Conservation (phyloP, 2,797 vertebrate genomes). For the Coccyzus lansbergi region DNA sequence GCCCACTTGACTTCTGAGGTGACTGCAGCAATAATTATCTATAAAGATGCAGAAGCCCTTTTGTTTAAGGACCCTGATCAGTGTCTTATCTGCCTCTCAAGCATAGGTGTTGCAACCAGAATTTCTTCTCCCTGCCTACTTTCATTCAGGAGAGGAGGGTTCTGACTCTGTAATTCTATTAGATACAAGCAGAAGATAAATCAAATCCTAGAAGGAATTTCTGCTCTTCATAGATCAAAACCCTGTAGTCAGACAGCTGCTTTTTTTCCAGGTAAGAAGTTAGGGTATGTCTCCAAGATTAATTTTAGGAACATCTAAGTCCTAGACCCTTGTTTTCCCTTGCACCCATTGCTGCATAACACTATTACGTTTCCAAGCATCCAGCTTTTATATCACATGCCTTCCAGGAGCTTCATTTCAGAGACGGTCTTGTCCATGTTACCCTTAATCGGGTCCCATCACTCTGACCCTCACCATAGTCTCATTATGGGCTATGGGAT, state of each 20-base stretch:
- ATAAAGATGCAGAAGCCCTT: background rate
- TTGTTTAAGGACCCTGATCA: background rate
- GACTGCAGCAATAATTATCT: background rate
- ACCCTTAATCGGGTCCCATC: background rate
- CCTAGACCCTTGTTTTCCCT: background rate
- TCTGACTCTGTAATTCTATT: background rate
- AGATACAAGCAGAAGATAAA: background rate
- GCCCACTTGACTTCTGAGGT: background rate
- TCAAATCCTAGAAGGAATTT: background rate
- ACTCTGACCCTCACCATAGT: background rate
- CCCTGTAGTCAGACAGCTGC: background rate
- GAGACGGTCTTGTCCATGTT: background rate
- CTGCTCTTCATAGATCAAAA: background rate
- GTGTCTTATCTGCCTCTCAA: background rate
- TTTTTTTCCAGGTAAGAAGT: background rate
- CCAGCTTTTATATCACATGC: background rate
- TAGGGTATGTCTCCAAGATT: background rate
- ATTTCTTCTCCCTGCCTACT: background rate
- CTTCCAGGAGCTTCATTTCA: background rate
- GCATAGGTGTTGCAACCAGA: background rate
- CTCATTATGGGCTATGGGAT: background rate
- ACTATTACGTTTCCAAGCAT: background rate
- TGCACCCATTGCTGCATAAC: fast-evolving
- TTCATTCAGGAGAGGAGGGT: background rate
- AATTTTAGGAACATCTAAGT: background rate